phyloP scores from a whole-genome alignment of 2,888 invertebrate genomes.

The Liodrosophila aerea region DNA sequence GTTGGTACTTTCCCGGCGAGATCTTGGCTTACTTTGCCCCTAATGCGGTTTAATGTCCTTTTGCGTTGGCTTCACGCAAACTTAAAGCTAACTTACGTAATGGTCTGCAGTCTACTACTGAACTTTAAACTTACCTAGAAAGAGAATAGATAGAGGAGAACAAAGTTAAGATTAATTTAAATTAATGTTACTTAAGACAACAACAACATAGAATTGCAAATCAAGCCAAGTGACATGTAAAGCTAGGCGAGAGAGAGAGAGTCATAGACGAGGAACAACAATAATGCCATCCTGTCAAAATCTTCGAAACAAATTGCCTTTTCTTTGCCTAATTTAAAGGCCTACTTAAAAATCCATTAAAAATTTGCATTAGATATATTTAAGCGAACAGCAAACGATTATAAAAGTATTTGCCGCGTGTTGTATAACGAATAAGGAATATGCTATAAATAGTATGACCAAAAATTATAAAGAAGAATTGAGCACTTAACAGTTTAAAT shows the following conservation, averaged over 20 bases:
- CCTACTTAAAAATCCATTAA: conserved; percentile 79
- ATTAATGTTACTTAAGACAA: conserved; percentile 47
- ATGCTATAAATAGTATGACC: no score
- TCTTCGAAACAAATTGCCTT: conserved; percentile 71
- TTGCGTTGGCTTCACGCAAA: background rate
- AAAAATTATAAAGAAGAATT: no score
- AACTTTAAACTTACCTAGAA: conserved; percentile 63
- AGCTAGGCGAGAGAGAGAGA: conserved; percentile 2
- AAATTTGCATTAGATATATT: conserved; percentile 72
- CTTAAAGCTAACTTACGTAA: conserved; percentile 33
- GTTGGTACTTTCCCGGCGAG: conserved; percentile 34
- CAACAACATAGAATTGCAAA: conserved; percentile 38
- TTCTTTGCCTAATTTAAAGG: conserved; percentile 70
- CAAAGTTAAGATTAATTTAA: conserved; percentile 56
- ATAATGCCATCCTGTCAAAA: conserved; percentile 48
- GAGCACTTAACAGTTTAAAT: no score
- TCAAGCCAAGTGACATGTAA: conserved; percentile 41
- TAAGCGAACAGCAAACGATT: conserved; percentile 23
- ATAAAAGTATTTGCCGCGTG: conserved; percentile 25
- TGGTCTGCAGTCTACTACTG: background rate
- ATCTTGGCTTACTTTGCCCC: conserved; percentile 17
- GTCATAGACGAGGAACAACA: background rate
- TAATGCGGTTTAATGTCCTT: conserved; percentile 8
- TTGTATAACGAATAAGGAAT: conserved; percentile 17
- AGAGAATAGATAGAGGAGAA: conserved; percentile 33